A percentile compares a stretch with the other conserved stretches of the same genome.
phyloP scores from a whole-genome alignment of 2,888 invertebrate genomes.

The Vannuccia rotundouncinata region DNA sequence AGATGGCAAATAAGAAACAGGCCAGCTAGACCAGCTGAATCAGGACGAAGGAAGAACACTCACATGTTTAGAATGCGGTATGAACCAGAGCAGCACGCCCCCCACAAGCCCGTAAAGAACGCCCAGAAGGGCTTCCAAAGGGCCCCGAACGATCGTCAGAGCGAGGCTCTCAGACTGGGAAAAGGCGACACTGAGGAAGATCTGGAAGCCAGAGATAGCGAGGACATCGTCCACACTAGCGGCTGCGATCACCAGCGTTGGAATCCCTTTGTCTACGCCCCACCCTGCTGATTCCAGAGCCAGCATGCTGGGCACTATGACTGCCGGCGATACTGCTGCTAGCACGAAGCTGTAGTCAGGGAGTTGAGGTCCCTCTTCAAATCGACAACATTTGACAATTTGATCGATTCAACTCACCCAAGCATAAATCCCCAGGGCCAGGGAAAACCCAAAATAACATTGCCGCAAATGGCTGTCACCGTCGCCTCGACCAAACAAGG shows the following conservation, averaged over 20 bases:
- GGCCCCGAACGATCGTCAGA: conserved; percentile 53
- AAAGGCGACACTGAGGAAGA: conserved; percentile 71
- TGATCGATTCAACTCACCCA: conserved; percentile 51
- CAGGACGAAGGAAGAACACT: neutral
- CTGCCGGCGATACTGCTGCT: conserved; percentile 90
- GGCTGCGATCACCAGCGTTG: conserved; percentile 86
- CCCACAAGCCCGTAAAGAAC: conserved; percentile 72
- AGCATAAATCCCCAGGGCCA: conserved; percentile 77
- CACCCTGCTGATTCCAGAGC: conserved; percentile 75
- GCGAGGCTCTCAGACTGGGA: conserved; percentile 44
- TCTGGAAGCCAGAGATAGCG: conserved; percentile 85
- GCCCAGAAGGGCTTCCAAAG: conserved; percentile 60
- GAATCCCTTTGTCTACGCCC: conserved; percentile 87
- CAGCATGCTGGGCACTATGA: conserved; percentile 88
- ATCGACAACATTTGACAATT: neutral
- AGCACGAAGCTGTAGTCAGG: conserved; percentile 47
- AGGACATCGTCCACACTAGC: conserved; percentile 89
- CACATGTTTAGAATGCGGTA: conserved; percentile 61
- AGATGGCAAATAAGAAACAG: neutral
- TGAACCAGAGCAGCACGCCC: conserved; percentile 68
- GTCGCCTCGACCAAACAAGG: conserved; percentile 77
- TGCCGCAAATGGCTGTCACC: conserved; percentile 66
- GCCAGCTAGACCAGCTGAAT: neutral
- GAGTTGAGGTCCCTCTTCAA: no score
- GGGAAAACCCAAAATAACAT: conserved; percentile 70